Base-by-base conservation (phyloP, 2,888 invertebrate species). In the Apocheima hispidaria region DNA sequence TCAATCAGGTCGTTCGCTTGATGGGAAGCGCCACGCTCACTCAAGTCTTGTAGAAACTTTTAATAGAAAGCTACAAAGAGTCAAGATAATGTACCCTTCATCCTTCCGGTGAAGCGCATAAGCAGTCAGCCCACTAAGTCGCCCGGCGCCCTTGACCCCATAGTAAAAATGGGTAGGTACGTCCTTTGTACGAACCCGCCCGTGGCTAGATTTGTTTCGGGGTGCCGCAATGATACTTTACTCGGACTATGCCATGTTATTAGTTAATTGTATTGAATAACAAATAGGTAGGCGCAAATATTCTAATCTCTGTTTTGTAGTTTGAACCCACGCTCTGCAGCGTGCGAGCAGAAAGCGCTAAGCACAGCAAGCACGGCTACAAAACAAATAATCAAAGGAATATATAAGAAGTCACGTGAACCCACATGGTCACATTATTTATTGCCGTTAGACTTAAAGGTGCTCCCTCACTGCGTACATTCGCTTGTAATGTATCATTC, bases 201-300 rank as follows among this genome's bases (percentile, higher is more conserved):
- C 16, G 44, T 33, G 20, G 38, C 36, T 60, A 43, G 54, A 60
- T 60, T 54, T 43, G 54, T 54, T 60, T 60, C 43, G 20, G 41
- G 30, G 12, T 21, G 26, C 41, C 43, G 43, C 30, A 54, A 36
- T 35, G 18, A 20, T 46, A 18, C 20, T 46, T 18, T 30, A n/a
- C 30, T 30, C 20, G 6, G 6, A n/a, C 18, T n/a, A 9, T 23
- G 41, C 12, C 6, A 40, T 21, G 4, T 7, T 46, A 46, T 30
- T 46, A 46, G 18, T 28, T 28, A 30, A 46, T 46, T 46, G 16
- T 30, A 46, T 30, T 5, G 12, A 40, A 10, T 12, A 20, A 18
- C 9, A 36, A 36, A 7, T 36, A 30, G 2, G 36, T 36, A 36
- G 1, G 30, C 10, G 12, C 9, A 30, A 1, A 6, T 30, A 9